Conservation (phyloP, 2,797 vertebrate genomes). For the Pseudotriccus pelzelni region DNA sequence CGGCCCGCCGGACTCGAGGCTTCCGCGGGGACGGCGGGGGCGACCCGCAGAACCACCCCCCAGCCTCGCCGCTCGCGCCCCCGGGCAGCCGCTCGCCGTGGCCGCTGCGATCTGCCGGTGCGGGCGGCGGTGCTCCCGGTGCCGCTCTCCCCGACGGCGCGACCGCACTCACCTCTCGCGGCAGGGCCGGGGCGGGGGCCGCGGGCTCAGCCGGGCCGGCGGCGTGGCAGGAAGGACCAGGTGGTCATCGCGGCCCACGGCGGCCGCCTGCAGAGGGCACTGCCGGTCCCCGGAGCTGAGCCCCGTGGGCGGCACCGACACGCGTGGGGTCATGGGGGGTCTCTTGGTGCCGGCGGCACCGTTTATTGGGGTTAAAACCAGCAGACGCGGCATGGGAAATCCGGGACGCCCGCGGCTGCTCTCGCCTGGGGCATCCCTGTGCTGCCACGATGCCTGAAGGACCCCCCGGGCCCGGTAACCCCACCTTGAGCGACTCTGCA, state of each 20-base stretch:
- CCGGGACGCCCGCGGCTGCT: neutral
- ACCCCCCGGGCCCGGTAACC: neutral
- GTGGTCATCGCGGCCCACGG: conserved; percentile 21
- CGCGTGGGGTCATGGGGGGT: neutral
- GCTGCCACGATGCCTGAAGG: neutral
- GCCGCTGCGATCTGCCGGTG: neutral
- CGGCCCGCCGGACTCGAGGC: neutral
- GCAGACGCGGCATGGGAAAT: neutral
- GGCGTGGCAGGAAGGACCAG: conserved; percentile 56
- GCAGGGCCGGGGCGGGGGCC: neutral
- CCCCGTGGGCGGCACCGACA: neutral
- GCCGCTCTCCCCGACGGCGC: neutral
- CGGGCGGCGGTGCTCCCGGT: neutral
- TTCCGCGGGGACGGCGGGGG: neutral
- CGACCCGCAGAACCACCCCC: neutral
- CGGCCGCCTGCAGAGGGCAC: conserved; percentile 56
- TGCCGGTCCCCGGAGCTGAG: conserved; percentile 12
- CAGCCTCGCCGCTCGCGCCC: neutral
- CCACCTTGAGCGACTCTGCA: neutral
- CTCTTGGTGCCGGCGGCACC: neutral
- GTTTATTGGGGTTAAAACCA: conserved; percentile 28
- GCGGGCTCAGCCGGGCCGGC: conserved; percentile 27
- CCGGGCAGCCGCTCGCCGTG: neutral
- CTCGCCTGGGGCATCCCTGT: neutral
- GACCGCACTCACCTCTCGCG: neutral